Evolutionary conservation across 2,888 invertebrate species (phyloP).

Genomic region (Nysson spinosus): DNA sequence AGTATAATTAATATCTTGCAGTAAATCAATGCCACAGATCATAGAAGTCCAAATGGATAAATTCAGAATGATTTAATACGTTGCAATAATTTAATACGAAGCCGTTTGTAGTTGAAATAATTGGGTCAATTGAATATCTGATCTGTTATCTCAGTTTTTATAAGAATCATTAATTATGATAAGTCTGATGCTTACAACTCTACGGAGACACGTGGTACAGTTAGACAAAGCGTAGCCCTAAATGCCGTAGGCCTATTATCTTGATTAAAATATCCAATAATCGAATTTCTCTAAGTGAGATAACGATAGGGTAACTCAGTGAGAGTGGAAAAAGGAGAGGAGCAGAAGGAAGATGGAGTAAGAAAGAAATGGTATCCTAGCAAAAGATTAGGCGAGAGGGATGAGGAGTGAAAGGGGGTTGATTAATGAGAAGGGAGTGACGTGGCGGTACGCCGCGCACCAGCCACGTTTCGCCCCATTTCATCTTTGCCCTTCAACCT

Average conservation of each 20-base stretch:
- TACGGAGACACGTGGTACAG: conserved; percentile 29
- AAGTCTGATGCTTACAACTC: too few relatives aligned
- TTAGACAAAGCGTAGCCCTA: conserved; percentile 34
- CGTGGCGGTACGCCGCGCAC: conserved; percentile 66
- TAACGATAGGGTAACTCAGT: conserved; percentile 42
- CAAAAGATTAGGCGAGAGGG: conserved; percentile 24
- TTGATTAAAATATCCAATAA: conserved; percentile 74
- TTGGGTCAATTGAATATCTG: too few relatives aligned
- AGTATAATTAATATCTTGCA: too few relatives aligned
- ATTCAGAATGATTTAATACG: too few relatives aligned
- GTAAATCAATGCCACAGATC: too few relatives aligned
- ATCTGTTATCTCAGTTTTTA: too few relatives aligned
- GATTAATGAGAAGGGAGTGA: conserved; percentile 74
- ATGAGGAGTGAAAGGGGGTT: conserved; percentile 55
- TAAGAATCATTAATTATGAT: too few relatives aligned
- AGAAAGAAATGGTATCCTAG: background rate
- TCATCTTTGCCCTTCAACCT: conserved; percentile 45
- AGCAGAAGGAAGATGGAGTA: background rate
- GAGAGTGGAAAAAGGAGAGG: conserved; percentile 38
- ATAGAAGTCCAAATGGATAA: too few relatives aligned
- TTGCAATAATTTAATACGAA: too few relatives aligned
- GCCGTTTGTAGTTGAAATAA: too few relatives aligned
- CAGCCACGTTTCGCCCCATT: conserved; percentile 63
- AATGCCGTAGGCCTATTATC: conserved; percentile 62
- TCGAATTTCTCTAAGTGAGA: conserved; percentile 66